Evolutionary conservation across 2,888 invertebrate species (phyloP).

Genomic region (Lycia hirtaria): DNA sequence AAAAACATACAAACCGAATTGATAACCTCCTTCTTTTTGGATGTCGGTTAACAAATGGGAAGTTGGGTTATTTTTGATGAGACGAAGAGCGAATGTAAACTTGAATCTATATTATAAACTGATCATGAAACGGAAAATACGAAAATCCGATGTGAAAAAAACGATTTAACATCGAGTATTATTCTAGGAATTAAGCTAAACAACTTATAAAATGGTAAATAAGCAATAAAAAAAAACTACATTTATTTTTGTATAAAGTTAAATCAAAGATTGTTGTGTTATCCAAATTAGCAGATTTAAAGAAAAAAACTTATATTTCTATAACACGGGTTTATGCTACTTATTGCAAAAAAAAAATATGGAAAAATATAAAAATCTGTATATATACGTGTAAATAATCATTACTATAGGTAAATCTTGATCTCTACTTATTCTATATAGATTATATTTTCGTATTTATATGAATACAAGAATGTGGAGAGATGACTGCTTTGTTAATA

Average conservation of each 20-base stretch:
- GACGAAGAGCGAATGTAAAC: neutral
- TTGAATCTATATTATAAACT: neutral
- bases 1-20: too few species aligned
- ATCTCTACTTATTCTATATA: constrained; percentile 74
- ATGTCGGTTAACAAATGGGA: neutral
- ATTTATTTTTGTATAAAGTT: constrained; percentile 45
- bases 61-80: neutral
- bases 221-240: constrained; percentile 45
- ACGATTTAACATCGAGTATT: constrained; percentile 19
- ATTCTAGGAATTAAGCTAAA: neutral
- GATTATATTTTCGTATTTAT: constrained; percentile 79
- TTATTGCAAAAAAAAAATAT: constrained; percentile 55
- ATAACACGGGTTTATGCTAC: constrained; percentile 64
- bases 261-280: constrained; percentile 27
- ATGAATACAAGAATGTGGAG: constrained; percentile 45
- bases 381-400: constrained; percentile 42
- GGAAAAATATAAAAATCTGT: constrained; percentile 44
- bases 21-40: too few species aligned
- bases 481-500: constrained; percentile 66
- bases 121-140: constrained; percentile 1
- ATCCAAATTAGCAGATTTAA: neutral
- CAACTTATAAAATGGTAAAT: constrained; percentile 10
- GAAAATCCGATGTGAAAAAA: neutral
- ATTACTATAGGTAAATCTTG: constrained; percentile 64
- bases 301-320: constrained; percentile 34